Base-by-base conservation (phyloP, 2,888 invertebrate genomes). In the Meiosimyza platycephala region DNA sequence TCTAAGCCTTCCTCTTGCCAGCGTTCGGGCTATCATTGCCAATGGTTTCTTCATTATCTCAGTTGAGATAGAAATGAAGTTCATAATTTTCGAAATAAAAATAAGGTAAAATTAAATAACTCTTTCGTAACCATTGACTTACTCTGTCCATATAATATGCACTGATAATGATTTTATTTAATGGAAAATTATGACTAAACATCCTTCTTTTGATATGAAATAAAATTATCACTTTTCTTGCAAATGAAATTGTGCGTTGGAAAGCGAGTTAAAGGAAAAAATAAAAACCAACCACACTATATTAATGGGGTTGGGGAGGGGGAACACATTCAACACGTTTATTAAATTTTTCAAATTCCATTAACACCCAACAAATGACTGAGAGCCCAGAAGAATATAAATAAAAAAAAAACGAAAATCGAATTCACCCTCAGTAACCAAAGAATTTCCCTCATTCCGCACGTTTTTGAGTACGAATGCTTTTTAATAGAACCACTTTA, bases 321-420 rank as follows among this genome's bases (percentile, higher is more conserved):
- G 15, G 54, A 47, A 70, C 54, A 18, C 52, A 70, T 54, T 70
- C 68, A 70, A 54, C 51, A 52, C 70, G 62, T 52, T 79, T 80
- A 80, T 80, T 80, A 80, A 80, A 79, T 80, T 78, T 77, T 80
- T 79, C 74, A 78, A 79, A 80, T 80, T 79, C 80, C 79, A 80
- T 79, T 79, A 79, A 72, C 75, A 73, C 48, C 28, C 59, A 63
- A 75, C 60, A 50, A 18, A 54, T 33, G 60, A 70, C 62, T 40
- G 11, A 54, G 62, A 18, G 16, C 11, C 16, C 52, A 40, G 54
- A 55, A 18, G 13, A 40, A 60, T 16, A 50, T 12, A 50, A 48
- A 50, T 18, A 18, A n/a, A 7, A 18, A n/a, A 7, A 48, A 59
- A 22, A n/a, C 63, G 47, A 18, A n/a, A 40, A 72, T 72, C 75